These are phyloP conservation scores for Lucilia sericata DNA, from an alignment of 1,140 invertebrate genomes.

Conservation along the genomic window DNA sequence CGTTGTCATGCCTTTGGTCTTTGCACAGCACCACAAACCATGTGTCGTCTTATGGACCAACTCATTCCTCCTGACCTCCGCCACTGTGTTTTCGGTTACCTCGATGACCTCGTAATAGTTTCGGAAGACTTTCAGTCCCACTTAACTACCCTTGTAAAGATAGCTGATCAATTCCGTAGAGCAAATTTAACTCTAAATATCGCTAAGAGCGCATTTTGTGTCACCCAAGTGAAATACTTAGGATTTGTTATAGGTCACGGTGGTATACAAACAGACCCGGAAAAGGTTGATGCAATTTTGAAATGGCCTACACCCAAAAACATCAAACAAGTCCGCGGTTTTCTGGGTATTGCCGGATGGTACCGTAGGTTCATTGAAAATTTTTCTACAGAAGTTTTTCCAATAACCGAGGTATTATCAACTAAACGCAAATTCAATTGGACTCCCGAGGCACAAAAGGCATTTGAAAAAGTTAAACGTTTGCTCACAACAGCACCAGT, in stretches of 20 bases:
- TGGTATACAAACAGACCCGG: conserved; percentile 27
- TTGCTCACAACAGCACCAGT: conserved; percentile 49
- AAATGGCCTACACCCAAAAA: conserved; percentile 1
- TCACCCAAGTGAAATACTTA: conserved; percentile 31
- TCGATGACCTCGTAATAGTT: conserved; percentile 36
- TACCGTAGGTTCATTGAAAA: conserved; percentile 62
- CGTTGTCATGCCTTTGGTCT: conserved; percentile 54
- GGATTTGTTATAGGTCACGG: conserved; percentile 43
- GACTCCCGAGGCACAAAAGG: conserved; percentile 25
- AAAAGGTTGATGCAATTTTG: conserved; percentile 29
- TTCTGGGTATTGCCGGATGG: conserved; percentile 56
- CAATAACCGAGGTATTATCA: conserved; percentile 57
- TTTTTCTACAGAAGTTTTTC: conserved; percentile 57
- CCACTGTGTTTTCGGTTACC: conserved; percentile 18
- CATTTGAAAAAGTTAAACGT: conserved; percentile 33
- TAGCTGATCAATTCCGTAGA: conserved; percentile 14
- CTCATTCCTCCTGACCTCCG: not conserved
- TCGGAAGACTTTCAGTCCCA: conserved; percentile 26
- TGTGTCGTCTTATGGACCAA: conserved; percentile 46
- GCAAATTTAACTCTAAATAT: conserved; percentile 44
- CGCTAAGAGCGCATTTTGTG: conserved; percentile 26
- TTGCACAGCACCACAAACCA: conserved; percentile 37
- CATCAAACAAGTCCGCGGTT: not conserved
- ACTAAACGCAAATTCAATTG: conserved; percentile 51
- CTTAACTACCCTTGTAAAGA: not conserved